A percentile compares a stretch with the other conserved stretches of the same genome.
These are phyloP conservation scores for Sapajus apella DNA, from an alignment of 2,113 vertebrate species.

Conservation along the genomic window DNA sequence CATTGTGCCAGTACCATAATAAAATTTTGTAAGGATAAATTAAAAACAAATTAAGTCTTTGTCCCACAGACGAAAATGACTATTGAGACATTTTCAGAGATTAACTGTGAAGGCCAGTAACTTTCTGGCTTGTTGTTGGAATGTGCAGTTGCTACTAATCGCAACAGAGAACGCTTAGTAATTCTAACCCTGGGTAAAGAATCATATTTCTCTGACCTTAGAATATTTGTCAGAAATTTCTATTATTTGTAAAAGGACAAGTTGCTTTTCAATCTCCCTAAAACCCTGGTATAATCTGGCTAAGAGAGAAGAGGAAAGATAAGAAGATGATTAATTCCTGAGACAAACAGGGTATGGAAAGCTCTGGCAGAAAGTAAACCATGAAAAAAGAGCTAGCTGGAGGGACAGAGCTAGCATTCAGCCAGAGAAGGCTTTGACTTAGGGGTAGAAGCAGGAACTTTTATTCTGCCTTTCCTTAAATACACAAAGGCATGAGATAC, in stretches of 20 bases:
- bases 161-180: slow-evolving; percentile 4
- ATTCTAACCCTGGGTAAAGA: slow-evolving; percentile 32
- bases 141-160: slow-evolving; percentile 44
- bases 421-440: neutral
- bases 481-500: neutral
- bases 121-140: slow-evolving; percentile 50
- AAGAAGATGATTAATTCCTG: neutral
- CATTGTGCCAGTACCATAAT: neutral
- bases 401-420: neutral
- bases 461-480: neutral
- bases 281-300: neutral
- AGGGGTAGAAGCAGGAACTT: neutral
- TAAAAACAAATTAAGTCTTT: slow-evolving; percentile 27
- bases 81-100: slow-evolving; percentile 37
- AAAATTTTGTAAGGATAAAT: slow-evolving; percentile 15
- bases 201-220: slow-evolving; percentile 36
- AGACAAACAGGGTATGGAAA: neutral
- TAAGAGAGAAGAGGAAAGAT: neutral
- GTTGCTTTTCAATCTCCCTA: neutral
- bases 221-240: slow-evolving; percentile 8
- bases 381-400: neutral
- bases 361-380: neutral
- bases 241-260: slow-evolving; percentile 10
- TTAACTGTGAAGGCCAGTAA: slow-evolving; percentile 43
- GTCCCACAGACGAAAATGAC: slow-evolving; percentile 12